phyloP scores from a whole-genome alignment of 2,888 invertebrate species.

The Bellardia pandia region DNA sequence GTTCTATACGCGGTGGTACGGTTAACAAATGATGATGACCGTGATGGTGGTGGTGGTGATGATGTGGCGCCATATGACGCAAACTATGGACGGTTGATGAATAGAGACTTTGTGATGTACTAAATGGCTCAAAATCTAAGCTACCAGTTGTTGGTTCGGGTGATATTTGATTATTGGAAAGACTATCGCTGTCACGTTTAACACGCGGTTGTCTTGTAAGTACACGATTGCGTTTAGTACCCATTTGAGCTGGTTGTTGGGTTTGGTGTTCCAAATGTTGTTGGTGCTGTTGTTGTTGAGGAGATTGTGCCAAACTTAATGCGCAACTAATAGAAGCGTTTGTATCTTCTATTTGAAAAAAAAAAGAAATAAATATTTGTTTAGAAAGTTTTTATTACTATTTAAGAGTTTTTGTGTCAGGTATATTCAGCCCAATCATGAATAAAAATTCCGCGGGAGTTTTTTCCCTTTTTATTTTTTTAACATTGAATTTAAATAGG shows the following conservation, averaged over 20 bases:
- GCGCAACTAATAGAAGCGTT: constrained; percentile 68
- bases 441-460: too few species aligned
- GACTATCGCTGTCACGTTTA: constrained; percentile 87
- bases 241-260: constrained; percentile 81
- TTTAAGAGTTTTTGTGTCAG: too few species aligned
- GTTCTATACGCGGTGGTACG: constrained; percentile 86
- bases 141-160: constrained; percentile 80
- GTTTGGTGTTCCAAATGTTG: constrained; percentile 75
- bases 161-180: constrained; percentile 81
- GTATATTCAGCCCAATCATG: too few species aligned
- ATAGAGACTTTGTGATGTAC: constrained; percentile 74
- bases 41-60: constrained; percentile 72
- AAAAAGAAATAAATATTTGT: constrained; percentile 1
- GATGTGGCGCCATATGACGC: constrained; percentile 71
- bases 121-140: constrained; percentile 81
- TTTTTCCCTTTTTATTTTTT: too few species aligned
- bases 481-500: too few species aligned
- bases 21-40: constrained; percentile 82
- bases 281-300: constrained; percentile 73
- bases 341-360: constrained; percentile 75
- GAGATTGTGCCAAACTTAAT: constrained; percentile 52
- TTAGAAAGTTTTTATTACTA: background rate
- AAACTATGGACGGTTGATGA: constrained; percentile 75
- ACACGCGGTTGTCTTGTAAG: constrained; percentile 88
- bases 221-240: constrained; percentile 87